phyloP scores from a whole-genome alignment of 1,140 invertebrate genomes.

The Eumaeus atala region DNA sequence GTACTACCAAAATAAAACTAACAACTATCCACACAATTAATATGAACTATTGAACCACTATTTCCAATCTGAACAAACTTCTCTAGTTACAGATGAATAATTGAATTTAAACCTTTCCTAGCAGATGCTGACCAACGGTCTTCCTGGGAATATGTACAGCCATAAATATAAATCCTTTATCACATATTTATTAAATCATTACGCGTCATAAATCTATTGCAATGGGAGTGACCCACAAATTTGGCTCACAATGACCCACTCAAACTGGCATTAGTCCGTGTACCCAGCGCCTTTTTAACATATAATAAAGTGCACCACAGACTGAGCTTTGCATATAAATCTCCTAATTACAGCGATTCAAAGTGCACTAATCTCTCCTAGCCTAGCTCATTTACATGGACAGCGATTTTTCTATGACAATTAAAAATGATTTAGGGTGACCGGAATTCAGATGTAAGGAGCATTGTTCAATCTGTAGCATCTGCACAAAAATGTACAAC shows the following conservation, averaged over 20 bases:
- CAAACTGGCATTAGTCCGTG: conserved; percentile 47
- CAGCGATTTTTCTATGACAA: conserved; percentile 51
- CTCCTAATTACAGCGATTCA: conserved; percentile 67
- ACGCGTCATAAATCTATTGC: conserved; percentile 58
- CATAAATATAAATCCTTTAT: conserved; percentile 63
- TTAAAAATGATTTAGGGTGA: conserved; percentile 59
- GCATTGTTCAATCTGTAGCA: neutral
- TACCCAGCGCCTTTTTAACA: conserved; percentile 49
- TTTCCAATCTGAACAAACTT: no score
- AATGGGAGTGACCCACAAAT: conserved; percentile 67
- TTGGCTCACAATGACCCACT: conserved; percentile 48
- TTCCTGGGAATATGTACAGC: conserved; percentile 45
- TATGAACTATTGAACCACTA: no score
- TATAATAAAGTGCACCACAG: conserved; percentile 63
- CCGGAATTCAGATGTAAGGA: conserved; percentile 29
- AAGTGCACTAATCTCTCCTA: conserved; percentile 52
- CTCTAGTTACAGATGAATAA: no score
- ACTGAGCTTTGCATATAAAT: conserved; percentile 70
- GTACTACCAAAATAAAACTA: no score
- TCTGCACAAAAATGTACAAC: neutral
- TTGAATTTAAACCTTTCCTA: neutral
- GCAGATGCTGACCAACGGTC: conserved; percentile 46
- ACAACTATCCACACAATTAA: no score
- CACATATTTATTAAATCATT: conserved; percentile 60
- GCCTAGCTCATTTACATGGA: conserved; percentile 52